phyloP scores from a whole-genome alignment of 2,888 invertebrate genomes.

The Platycnemis pennipes region DNA sequence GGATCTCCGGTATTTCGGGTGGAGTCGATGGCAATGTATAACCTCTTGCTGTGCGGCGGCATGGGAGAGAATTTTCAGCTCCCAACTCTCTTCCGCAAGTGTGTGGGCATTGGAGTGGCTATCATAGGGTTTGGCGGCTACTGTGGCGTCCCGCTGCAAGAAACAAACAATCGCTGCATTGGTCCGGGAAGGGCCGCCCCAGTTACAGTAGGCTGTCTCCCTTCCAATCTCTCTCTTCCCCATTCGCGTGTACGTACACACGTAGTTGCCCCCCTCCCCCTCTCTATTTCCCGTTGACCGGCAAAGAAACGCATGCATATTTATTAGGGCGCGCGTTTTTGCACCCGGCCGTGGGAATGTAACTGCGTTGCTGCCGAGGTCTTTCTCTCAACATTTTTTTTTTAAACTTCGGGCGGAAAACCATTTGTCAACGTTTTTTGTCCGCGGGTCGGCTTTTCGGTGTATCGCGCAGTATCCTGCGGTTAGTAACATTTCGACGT shows the following conservation, averaged over 20 bases:
- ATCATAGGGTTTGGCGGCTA: neutral
- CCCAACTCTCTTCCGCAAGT: neutral
- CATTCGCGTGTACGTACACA: neutral
- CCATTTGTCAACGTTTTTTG: slow-evolving; percentile 56
- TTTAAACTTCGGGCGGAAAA: slow-evolving; percentile 35
- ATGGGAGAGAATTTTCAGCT: neutral
- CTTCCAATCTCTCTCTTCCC: neutral
- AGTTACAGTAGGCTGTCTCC: neutral
- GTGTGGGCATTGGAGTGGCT: neutral
- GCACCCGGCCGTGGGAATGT: slow-evolving; percentile 53
- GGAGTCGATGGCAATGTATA: neutral
- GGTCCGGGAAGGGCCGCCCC: neutral
- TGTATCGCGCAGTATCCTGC: slow-evolving; percentile 25
- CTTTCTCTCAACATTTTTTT: neutral
- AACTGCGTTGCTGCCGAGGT: slow-evolving; percentile 3
- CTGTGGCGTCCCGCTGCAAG: neutral
- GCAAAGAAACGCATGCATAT: slow-evolving; percentile 62
- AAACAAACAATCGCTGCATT: slow-evolving; percentile 29
- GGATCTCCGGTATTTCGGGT: neutral
- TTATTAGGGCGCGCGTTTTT: slow-evolving; percentile 58
- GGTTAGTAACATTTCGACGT: slow-evolving; percentile 51
- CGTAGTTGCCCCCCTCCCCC: neutral
- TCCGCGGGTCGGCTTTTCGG: neutral
- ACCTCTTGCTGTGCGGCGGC: neutral
- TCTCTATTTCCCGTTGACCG: slow-evolving; percentile 40